phyloP scores from a whole-genome alignment of 2,113 vertebrate genomes.

The Arvicanthis niloticus region DNA sequence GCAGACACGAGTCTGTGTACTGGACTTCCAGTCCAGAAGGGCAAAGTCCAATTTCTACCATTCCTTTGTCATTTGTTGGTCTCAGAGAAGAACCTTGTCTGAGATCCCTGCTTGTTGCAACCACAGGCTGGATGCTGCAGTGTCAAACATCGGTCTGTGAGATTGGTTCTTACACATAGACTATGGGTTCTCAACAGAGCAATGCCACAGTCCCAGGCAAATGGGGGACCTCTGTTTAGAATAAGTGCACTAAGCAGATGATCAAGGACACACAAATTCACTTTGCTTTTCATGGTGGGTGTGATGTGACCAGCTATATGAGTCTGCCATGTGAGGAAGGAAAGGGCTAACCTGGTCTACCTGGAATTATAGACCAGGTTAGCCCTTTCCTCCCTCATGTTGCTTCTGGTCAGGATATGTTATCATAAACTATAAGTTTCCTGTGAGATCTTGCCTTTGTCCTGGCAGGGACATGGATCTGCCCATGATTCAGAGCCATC shows the following conservation, averaged over 20 bases:
- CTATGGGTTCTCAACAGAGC: not conserved
- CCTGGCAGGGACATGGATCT: fast-evolving
- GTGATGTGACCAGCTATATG: too few species aligned
- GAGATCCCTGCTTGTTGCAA: not conserved
- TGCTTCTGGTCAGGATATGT: not conserved
- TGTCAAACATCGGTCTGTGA: not conserved
- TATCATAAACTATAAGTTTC: not conserved
- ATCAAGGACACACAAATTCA: too few species aligned
- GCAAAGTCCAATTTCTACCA: not conserved
- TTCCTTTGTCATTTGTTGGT: not conserved
- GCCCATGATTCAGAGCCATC: fast-evolving
- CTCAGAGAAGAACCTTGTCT: not conserved
- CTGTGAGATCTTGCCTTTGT: fast-evolving
- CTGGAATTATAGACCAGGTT: not conserved
- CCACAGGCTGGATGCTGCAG: fast-evolving
- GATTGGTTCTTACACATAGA: not conserved
- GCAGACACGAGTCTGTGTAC: fast-evolving
- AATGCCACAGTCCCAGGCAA: fast-evolving
- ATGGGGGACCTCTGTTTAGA: fast-evolving
- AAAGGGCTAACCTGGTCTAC: too few species aligned
- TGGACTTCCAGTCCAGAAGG: not conserved
- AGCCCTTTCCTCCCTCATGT: not conserved
- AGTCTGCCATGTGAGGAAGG: not conserved
- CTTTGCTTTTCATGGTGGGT: not conserved
- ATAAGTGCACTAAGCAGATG: not conserved